phyloP scores from a whole-genome alignment of 2,113 vertebrate genomes.

The Alosa alosa region DNA sequence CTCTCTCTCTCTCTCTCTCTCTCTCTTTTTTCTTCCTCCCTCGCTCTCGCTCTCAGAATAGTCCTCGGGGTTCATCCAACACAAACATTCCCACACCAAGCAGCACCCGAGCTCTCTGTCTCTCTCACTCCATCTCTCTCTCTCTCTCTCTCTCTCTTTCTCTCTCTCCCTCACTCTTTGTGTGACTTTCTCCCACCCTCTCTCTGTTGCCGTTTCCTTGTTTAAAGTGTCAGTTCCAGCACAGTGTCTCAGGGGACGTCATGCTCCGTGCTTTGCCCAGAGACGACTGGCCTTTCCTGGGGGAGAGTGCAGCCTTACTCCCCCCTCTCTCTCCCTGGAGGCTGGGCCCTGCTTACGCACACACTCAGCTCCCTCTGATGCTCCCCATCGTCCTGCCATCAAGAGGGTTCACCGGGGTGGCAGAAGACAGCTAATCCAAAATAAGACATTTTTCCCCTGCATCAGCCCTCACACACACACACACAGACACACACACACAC shows the following conservation, averaged over 20 bases:
- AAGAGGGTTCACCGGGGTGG: not conserved
- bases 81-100: conserved; percentile 3
- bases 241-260: not conserved
- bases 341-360: too few relatives aligned
- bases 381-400: not conserved
- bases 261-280: not conserved
- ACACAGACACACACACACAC: too few relatives aligned
- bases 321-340: too few relatives aligned
- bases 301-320: too few relatives aligned
- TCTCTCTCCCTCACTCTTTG: not conserved
- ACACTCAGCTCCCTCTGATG: not conserved
- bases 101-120: not conserved
- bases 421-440: not conserved
- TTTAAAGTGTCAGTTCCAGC: not conserved
- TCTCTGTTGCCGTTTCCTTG: not conserved
- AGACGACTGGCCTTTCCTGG: not conserved
- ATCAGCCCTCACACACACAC: too few relatives aligned
- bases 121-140: not conserved
- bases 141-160: not conserved
- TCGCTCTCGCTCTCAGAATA: conserved; percentile 1
- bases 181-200: not conserved
- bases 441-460: not conserved
- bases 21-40: conserved; percentile 6
- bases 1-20: not conserved
- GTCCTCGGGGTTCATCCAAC: conserved; percentile 6